These are phyloP conservation scores for Cataglyphis altisquamis DNA, from an alignment of 2,888 invertebrate genomes.

Conservation along the genomic window DNA sequence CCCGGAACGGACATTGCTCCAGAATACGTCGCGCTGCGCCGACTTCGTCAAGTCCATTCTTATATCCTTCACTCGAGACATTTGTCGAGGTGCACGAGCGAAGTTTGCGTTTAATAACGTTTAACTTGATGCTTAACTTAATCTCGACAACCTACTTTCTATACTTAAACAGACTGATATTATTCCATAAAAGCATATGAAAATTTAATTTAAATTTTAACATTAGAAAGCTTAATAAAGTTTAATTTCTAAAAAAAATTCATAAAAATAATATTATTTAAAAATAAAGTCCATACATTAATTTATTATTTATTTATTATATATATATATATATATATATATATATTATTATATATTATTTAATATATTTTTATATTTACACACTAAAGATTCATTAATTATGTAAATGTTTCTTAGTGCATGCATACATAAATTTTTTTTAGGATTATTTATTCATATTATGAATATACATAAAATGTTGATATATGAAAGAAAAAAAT, in stretches of 20 bases:
- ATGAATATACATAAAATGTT: neutral
- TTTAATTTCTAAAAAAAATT: neutral
- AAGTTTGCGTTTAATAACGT: conserved; percentile 15
- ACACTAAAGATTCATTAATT: neutral
- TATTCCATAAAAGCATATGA: neutral
- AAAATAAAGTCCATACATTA: neutral
- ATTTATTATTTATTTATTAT: too few species aligned
- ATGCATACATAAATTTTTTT: neutral
- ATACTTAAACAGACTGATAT: neutral
- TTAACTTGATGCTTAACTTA: conserved; percentile 11
- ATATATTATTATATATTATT: too few species aligned
- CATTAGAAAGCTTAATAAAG: too few species aligned
- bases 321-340: too few species aligned
- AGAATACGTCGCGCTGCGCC: conserved; percentile 65
- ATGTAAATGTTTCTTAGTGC: too few species aligned
- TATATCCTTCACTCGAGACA: conserved; percentile 38
- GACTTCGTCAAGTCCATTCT: conserved; percentile 53
- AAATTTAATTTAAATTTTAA: conserved; percentile 6
- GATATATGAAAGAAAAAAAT: neutral
- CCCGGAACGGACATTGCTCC: conserved; percentile 85
- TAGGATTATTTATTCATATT: neutral
- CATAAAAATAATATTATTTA: neutral
- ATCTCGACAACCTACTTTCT: neutral
- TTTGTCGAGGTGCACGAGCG: neutral
- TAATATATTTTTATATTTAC: neutral